Base-by-base conservation (phyloP, 2,797 vertebrate species). In the Triplophysa bombifrons region DNA sequence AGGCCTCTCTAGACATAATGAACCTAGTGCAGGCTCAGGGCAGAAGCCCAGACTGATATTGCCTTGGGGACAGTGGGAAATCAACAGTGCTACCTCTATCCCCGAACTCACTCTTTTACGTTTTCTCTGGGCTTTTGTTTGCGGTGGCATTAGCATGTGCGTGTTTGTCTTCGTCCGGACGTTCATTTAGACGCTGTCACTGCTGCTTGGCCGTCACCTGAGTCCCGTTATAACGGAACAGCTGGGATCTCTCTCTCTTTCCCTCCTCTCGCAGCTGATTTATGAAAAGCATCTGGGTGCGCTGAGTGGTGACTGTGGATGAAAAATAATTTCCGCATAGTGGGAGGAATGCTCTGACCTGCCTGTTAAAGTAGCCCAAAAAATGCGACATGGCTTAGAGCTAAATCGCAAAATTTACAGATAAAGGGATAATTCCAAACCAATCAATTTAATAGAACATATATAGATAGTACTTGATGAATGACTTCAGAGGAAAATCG, bases 1-100 rank as follows among this genome's bases (percentile, higher is more conserved):
- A 91, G 89, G 88, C 89, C 90, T 89, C 90, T 90, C 90, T 88
- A 85, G 88, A 90, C 71, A 85, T 93, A 93, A 93, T 93, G 90
- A 92, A 87, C 86, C 66, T 44, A 30, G 66, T 80, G 83, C 82
- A 79, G 78, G 88, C 88, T 89, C 80, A 84, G 88, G 82, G 85
- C 79, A 86, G 86, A 76, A 78, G 78, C 78, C 69, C 81, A 82
- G 81, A 71, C 77, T 78, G 77, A 82, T 87, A 87, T 87, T 87
- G 88, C 86, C 86, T 84, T 81, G 78, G 85, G 86, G 85, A 83
- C 80, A 66, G 71, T 76, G 82, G 84, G 80, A 79, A 82, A 84
- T 75, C 80, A 80, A 65, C 67, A 34, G 9, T n/a, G 56, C 68
- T 69, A 67, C 78, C 38, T 68, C 48, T 73, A 81, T 68, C 11